Conservation (phyloP, 2,113 vertebrate species). For the Ramphastos sulfuratus region DNA sequence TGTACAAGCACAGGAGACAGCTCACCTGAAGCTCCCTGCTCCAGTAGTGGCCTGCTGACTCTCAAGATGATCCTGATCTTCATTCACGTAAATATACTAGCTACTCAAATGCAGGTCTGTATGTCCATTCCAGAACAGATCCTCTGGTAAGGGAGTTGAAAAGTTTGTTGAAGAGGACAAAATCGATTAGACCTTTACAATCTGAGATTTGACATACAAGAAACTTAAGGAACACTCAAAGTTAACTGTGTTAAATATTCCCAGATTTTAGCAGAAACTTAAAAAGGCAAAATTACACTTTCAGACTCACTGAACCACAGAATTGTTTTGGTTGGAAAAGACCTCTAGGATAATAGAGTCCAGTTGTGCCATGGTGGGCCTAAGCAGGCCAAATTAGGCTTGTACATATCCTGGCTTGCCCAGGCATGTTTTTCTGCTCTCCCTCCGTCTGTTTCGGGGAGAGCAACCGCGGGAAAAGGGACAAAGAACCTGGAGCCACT, state of each 20-base stretch:
- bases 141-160: not conserved
- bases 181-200: not conserved
- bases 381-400: too few species aligned
- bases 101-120: not conserved
- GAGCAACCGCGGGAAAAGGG: too few species aligned
- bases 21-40: not conserved
- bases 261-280: not conserved
- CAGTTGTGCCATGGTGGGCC: too few species aligned
- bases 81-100: not conserved
- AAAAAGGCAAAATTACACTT: not conserved
- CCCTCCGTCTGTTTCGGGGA: too few species aligned
- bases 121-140: rapidly evolving
- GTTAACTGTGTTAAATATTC: not conserved
- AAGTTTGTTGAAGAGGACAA: not conserved
- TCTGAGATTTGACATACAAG: not conserved
- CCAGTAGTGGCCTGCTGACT: not conserved
- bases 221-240: not conserved
- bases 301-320: too few species aligned
- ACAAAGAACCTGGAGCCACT: too few species aligned
- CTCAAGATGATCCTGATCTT: not conserved
- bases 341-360: too few species aligned
- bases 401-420: too few species aligned
- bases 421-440: too few species aligned
- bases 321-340: too few species aligned
- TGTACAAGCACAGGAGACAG: rapidly evolving